Evolutionary conservation across 1,140 invertebrate species (phyloP).

Genomic region (Drosophila murphyi): DNA sequence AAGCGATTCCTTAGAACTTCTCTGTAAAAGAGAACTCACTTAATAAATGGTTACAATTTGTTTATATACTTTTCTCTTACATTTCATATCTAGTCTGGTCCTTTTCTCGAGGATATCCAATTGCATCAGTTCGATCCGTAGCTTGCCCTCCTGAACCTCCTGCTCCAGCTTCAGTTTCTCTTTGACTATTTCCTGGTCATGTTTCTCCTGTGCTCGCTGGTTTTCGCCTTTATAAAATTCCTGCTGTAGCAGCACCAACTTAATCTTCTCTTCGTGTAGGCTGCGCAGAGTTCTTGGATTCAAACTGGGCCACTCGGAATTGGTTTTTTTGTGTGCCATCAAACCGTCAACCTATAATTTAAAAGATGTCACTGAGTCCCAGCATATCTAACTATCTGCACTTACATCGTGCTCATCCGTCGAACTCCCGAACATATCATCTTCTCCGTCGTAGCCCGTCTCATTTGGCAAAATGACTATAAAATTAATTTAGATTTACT

Average conservation of each 20-base stretch:
- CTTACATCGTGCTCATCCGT: conserved; percentile 2
- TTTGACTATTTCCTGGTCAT: conserved; percentile 27
- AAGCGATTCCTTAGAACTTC: not conserved
- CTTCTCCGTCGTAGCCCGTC: not conserved
- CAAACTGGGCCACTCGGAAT: conserved; percentile 8
- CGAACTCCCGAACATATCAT: not conserved
- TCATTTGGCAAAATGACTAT: conserved; percentile 1
- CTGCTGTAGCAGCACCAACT: conserved; percentile 18
- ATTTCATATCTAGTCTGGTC: conserved; percentile 13
- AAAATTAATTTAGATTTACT: not conserved
- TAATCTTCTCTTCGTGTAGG: conserved; percentile 23
- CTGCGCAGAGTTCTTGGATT: not conserved
- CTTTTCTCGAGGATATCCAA: conserved; percentile 27
- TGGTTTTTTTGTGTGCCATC: conserved; percentile 8
- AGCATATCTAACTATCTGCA: not conserved
- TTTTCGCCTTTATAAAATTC: conserved; percentile 29
- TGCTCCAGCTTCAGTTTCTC: conserved; percentile 29
- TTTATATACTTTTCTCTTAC: not conserved
- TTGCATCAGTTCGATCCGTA: conserved; percentile 24
- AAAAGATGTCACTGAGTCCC: not conserved
- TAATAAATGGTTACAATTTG: not conserved
- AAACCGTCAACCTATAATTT: not conserved
- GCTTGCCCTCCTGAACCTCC: conserved; percentile 21
- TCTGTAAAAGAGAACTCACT: not conserved
- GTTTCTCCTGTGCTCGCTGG: conserved; percentile 27